A percentile compares a stretch with the other conserved stretches of the same genome.
Conservation (phyloP, 2,888 invertebrate species). For the Drosophila mimica region DNA sequence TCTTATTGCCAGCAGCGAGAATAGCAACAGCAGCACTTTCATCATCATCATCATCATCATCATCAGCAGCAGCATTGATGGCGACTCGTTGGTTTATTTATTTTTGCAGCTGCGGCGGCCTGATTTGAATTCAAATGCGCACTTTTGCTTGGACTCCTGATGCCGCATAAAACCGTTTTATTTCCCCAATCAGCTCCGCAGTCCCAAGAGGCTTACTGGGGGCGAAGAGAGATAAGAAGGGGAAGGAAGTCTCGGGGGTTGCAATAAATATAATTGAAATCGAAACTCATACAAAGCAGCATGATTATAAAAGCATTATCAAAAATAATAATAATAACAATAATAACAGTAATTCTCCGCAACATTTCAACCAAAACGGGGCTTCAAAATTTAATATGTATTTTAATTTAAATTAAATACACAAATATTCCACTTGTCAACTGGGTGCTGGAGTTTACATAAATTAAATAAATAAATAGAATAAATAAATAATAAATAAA, state of each 20-base stretch:
- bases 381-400: background rate
- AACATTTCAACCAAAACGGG: background rate
- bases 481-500: background rate
- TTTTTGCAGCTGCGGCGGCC: conserved; percentile 46
- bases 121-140: conserved; percentile 74
- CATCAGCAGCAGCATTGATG: conserved; percentile 3
- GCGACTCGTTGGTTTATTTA: conserved; percentile 54
- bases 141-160: conserved; percentile 42
- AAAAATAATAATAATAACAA: background rate
- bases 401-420: background rate
- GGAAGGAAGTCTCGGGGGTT: background rate
- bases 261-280: conserved; percentile 8
- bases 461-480: background rate
- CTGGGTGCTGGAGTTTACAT: background rate
- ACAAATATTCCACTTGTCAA: background rate
- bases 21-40: background rate
- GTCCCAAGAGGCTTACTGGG: conserved; percentile 15
- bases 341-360: background rate
- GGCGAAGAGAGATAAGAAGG: background rate
- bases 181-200: conserved; percentile 16
- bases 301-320: conserved; percentile 1
- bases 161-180: conserved; percentile 50
- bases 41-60: background rate
- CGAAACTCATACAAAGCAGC: background rate
- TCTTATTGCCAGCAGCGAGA: background rate